Base-by-base conservation (phyloP, 1,140 invertebrate species). In the Chironomus striatipennis region DNA sequence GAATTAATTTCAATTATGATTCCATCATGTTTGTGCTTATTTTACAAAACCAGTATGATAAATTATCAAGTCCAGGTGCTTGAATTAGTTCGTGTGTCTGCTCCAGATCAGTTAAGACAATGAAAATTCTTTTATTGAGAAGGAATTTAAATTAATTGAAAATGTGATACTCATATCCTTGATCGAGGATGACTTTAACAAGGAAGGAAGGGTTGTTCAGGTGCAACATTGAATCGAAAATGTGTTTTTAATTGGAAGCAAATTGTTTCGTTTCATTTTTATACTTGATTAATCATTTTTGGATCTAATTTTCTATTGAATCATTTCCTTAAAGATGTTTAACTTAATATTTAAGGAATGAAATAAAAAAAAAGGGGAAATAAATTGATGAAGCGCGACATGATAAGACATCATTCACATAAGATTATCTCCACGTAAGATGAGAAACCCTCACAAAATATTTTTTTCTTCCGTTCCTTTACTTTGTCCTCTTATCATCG, bases 1-100 rank as follows among this genome's bases (percentile, higher is more conserved):
- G 47, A 57, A 57, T 57, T 57, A 57, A 57, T 57, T 57, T 57
- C 47, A 57, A 57, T 57, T 57, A 57, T 57, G 47, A 57, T 15
- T 57, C 24, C 9, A 57, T 12, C 8, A n/a, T 34, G 24, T 34
- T 34, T 34, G 5, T 34, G 24, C 24, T 34, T 34, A 34, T 34
- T 34, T 34, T 2, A 34, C 24, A 34, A 5, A 34, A 34, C 1
- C 5, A 2, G 24, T 34, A 34, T 34, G 24, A 34, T 34, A 34
- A 34, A 34, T 34, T 34, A 34, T 2, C 24, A 34, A 34, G 24
- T 34, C 24, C 24, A 34, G 24, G 24, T 34, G 24, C 24, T 34
- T 34, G 24, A 34, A 5, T n/a, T 57, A n/a, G 47, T 57, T 57
- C 47, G 12, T 57, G 12, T 57, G 24, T 34, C 24, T 34, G 24